phyloP scores from a whole-genome alignment of 2,797 vertebrate genomes.

The Phoeniculus purpureus region DNA sequence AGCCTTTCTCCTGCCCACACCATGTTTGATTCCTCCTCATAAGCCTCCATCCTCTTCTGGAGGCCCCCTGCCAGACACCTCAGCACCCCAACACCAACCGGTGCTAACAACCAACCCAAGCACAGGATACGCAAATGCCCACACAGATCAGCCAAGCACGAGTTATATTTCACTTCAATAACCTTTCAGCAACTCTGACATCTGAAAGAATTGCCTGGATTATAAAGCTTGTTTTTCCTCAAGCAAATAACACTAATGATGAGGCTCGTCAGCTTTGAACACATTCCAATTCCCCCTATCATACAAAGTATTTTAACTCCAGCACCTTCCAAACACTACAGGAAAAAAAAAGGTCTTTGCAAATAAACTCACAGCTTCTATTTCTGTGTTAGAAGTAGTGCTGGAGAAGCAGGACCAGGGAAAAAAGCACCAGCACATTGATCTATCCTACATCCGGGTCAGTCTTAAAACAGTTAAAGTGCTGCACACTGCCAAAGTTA shows the following conservation, averaged over 20 bases:
- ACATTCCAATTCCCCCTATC: too few relatives aligned
- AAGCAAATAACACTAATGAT: not conserved
- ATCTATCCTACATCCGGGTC: not conserved
- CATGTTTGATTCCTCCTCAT: fast-evolving
- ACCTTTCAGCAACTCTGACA: not conserved
- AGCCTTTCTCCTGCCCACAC: not conserved
- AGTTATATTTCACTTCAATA: not conserved
- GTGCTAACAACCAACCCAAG: not conserved
- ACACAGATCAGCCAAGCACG: not conserved
- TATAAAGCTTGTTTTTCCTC: fast-evolving
- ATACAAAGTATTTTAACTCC: not conserved
- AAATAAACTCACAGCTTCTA: not conserved
- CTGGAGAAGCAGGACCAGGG: too few relatives aligned
- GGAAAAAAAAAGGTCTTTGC: not conserved
- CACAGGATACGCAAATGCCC: not conserved
- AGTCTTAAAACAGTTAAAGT: not conserved
- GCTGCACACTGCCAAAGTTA: not conserved
- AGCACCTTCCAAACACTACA: not conserved
- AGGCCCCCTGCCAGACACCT: not conserved
- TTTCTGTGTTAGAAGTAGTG: not conserved
- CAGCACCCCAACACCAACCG: not conserved
- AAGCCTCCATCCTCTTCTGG: not conserved
- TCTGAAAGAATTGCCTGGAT: not conserved
- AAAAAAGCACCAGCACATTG: not conserved
- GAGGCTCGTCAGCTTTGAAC: not conserved